phyloP scores from a whole-genome alignment of 2,888 invertebrate species.

The Erebia ligea region DNA sequence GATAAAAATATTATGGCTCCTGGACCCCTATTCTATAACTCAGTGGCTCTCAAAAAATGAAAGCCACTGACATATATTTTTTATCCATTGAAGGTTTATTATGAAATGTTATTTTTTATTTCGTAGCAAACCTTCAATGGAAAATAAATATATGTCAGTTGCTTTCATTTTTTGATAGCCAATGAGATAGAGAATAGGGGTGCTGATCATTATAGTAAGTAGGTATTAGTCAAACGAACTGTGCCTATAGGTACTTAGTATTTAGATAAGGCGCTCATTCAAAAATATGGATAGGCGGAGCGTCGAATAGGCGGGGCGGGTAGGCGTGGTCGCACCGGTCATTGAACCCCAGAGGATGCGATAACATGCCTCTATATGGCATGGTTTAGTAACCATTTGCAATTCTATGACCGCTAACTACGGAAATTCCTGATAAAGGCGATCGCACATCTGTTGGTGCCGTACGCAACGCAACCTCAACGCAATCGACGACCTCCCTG shows the following conservation, averaged over 20 bases:
- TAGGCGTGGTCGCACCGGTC: conserved; percentile 67
- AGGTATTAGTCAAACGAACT: not conserved
- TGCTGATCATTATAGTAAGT: no score
- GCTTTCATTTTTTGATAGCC: no score
- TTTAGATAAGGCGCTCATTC: conserved; percentile 25
- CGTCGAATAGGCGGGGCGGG: conserved; percentile 57
- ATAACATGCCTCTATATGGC: conserved; percentile 48
- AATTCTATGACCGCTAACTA: conserved; percentile 61
- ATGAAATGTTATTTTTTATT: no score
- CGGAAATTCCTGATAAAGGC: conserved; percentile 34
- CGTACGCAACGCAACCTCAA: not conserved
- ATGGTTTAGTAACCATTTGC: conserved; percentile 59
- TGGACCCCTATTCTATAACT: no score
- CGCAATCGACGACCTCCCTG: no score
- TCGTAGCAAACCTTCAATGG: no score
- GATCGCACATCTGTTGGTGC: conserved; percentile 9
- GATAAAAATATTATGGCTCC: no score
- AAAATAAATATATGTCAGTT: no score
- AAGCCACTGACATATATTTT: no score
- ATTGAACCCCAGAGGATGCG: conserved; percentile 55
- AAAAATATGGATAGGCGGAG: conserved; percentile 61
- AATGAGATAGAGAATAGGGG: no score
- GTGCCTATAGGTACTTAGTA: not conserved
- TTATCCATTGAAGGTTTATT: no score
- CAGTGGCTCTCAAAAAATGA: no score